These are phyloP conservation scores for Erithacus rubecula DNA, from an alignment of 2,797 vertebrate species.

Conservation along the genomic window DNA sequence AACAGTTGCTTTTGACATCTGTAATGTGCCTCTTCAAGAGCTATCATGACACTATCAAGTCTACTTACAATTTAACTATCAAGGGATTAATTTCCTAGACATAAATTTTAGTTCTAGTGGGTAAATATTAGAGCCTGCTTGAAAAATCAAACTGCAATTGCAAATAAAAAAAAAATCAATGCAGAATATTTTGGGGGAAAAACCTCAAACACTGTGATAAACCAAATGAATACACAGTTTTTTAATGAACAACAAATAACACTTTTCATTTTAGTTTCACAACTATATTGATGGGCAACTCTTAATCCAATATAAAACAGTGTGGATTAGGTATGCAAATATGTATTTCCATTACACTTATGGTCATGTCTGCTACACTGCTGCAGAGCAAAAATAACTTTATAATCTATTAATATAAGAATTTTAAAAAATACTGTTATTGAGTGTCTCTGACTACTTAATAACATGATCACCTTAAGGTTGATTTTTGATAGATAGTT, in stretches of 20 bases:
- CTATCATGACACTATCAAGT: background rate
- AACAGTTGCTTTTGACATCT: background rate
- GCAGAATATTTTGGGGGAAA: background rate
- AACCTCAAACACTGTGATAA: background rate
- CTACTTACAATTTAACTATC: background rate
- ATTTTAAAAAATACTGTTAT: background rate
- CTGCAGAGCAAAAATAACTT: background rate
- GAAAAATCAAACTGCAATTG: background rate
- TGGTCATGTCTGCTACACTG: background rate
- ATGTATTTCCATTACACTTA: background rate
- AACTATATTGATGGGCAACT: background rate
- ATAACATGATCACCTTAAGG: background rate
- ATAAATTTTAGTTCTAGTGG: background rate
- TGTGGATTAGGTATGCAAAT: background rate
- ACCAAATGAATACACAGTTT: background rate
- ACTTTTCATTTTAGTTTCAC: background rate
- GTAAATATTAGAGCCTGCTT: background rate
- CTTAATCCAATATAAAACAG: background rate
- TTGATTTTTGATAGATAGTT: background rate
- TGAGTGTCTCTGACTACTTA: background rate
- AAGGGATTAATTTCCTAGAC: constrained; percentile 25
- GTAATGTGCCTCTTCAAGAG: background rate
- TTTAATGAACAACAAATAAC: background rate
- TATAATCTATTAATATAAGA: background rate
- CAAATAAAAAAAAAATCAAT: background rate